These are phyloP conservation scores for Neopipo cinnamomea DNA, from an alignment of 2,113 vertebrate genomes.

Conservation along the genomic window DNA sequence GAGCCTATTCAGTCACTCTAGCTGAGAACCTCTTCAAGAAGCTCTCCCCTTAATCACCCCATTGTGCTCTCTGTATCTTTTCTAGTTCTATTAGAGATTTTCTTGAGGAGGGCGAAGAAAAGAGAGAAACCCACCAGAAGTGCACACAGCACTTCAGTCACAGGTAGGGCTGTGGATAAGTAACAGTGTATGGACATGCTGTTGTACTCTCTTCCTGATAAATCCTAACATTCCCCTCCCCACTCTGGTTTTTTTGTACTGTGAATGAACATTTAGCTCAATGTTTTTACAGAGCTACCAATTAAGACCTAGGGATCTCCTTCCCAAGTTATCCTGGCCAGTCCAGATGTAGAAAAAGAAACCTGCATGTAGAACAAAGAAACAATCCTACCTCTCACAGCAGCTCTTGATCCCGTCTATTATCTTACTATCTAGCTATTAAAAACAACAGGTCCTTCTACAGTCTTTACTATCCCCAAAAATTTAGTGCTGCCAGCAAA, in stretches of 20 bases:
- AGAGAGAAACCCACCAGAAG: not conserved
- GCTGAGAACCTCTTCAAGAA: not conserved
- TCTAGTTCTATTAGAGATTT: not conserved
- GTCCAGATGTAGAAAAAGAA: not conserved
- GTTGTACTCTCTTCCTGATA: not conserved
- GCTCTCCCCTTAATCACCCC: not conserved
- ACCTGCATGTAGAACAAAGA: not conserved
- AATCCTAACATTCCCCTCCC: not conserved
- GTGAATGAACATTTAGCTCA: not conserved
- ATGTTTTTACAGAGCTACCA: not conserved
- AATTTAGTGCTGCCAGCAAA: not conserved
- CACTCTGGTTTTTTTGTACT: not conserved
- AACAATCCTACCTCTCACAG: not conserved
- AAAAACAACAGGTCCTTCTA: not conserved
- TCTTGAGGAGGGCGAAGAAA: not conserved
- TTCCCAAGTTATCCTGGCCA: not conserved
- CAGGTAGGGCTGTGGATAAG: fast-evolving
- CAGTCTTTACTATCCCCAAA: not conserved
- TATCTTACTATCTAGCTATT: not conserved
- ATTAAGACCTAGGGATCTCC: not conserved
- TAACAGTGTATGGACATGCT: not conserved
- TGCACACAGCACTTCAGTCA: not conserved
- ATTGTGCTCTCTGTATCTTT: not conserved
- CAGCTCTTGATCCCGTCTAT: not conserved
- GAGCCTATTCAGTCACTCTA: not conserved